Evolutionary conservation across 2,113 vertebrate species (phyloP).

Genomic region (Perognathus longimembris): DNA sequence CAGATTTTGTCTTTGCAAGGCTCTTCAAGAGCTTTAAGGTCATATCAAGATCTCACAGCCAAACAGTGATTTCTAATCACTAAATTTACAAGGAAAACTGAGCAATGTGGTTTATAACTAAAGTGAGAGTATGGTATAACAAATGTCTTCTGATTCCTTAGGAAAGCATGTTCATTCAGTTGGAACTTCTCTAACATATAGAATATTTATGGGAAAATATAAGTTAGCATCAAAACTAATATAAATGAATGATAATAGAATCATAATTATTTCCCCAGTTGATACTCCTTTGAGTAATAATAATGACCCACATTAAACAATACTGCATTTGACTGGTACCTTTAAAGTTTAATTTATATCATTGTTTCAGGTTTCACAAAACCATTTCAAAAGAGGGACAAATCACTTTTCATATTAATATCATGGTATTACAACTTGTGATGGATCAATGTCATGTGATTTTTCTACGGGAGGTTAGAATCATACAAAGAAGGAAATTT

Average conservation of each 20-base stretch:
- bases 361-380: slow-evolving; percentile 43
- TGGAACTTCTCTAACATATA: not conserved
- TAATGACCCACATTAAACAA: slow-evolving; percentile 6
- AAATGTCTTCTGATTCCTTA: slow-evolving; percentile 40
- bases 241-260: not conserved
- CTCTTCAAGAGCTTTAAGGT: slow-evolving; percentile 3
- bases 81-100: slow-evolving; percentile 33
- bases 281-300: not conserved
- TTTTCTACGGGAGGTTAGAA: slow-evolving; percentile 20
- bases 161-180: slow-evolving; percentile 26
- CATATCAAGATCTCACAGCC: not conserved
- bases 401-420: slow-evolving; percentile 31
- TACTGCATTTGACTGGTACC: slow-evolving; percentile 52
- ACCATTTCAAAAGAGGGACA: not conserved
- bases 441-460: slow-evolving; percentile 17
- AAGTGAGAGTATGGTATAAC: slow-evolving; percentile 14
- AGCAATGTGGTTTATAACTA: slow-evolving; percentile 38
- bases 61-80: slow-evolving; percentile 24
- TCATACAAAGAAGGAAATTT: slow-evolving; percentile 14
- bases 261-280: not conserved
- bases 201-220: slow-evolving; percentile 47
- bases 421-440: not conserved
- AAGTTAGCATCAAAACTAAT: slow-evolving; percentile 21
- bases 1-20: slow-evolving; percentile 12
- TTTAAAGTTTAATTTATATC: slow-evolving; percentile 22